These are phyloP conservation scores for Cottus gobio DNA, from an alignment of 2,113 vertebrate genomes.

Conservation along the genomic window DNA sequence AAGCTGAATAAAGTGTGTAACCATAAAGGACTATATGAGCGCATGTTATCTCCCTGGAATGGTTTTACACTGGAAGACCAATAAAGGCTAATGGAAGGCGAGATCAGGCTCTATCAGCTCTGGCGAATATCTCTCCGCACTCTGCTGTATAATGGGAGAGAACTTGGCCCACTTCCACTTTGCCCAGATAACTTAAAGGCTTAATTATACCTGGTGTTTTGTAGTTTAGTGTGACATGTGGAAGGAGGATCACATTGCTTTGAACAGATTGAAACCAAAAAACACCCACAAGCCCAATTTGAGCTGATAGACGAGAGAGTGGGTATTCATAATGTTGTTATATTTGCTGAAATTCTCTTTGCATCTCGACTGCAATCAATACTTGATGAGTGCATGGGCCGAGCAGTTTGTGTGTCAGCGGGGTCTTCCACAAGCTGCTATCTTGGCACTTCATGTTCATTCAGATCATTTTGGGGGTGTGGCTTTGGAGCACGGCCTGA, in stretches of 20 bases:
- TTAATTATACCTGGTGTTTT: slow-evolving; percentile 52
- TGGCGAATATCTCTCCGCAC: slow-evolving; percentile 39
- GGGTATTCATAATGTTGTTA: not conserved
- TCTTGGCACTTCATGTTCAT: not conserved
- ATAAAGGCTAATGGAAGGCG: slow-evolving; percentile 69
- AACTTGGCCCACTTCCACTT: slow-evolving; percentile 66
- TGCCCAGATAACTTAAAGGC: slow-evolving; percentile 43
- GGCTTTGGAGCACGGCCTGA: not conserved
- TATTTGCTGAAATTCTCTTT: not conserved
- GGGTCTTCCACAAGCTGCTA: not conserved
- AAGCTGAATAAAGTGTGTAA: slow-evolving; percentile 53
- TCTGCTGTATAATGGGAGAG: slow-evolving; percentile 53
- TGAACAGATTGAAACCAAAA: slow-evolving; percentile 37
- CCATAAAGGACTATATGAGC: slow-evolving; percentile 53
- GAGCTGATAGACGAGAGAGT: slow-evolving; percentile 1
- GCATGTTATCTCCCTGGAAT: slow-evolving; percentile 55
- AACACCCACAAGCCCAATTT: slow-evolving; percentile 6
- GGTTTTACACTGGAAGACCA: slow-evolving; percentile 54
- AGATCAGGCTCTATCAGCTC: slow-evolving; percentile 48
- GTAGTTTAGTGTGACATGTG: slow-evolving; percentile 35
- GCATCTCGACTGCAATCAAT: not conserved
- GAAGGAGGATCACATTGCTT: slow-evolving; percentile 34
- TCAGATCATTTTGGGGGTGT: not conserved
- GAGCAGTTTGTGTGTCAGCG: too few relatives aligned
- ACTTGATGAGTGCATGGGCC: too few relatives aligned